Evolutionary conservation across 1,140 invertebrate species (phyloP).

Genomic region (Drosophila hydei): DNA sequence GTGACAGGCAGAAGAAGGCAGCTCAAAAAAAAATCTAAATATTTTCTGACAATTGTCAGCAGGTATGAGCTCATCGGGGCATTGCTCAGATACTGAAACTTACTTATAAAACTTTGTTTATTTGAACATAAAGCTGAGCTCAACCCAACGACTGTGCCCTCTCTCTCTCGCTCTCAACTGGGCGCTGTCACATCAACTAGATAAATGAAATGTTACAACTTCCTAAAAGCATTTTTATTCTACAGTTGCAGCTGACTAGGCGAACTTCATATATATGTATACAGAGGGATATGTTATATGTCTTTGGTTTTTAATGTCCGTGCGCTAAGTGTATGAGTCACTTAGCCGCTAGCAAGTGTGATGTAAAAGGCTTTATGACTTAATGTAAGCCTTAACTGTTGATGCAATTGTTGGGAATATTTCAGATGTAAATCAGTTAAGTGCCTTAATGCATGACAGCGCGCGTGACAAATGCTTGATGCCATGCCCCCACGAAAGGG

Average conservation of each 20-base stretch:
- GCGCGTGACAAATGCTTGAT: slow-evolving; percentile 36
- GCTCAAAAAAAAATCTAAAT: too few species aligned
- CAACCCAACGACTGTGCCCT: too few species aligned
- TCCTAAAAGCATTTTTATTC: slow-evolving; percentile 2
- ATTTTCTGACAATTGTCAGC: too few species aligned
- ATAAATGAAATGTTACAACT: neutral
- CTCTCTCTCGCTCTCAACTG: too few species aligned
- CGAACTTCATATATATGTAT: too few species aligned
- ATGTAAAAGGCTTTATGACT: slow-evolving; percentile 3
- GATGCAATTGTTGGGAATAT: slow-evolving; percentile 28
- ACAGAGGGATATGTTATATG: neutral
- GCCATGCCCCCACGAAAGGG: slow-evolving; percentile 25
- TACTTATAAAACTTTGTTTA: too few species aligned
- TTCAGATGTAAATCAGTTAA: slow-evolving; percentile 28
- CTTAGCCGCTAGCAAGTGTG: neutral
- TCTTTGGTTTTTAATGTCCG: neutral
- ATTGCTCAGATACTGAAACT: too few species aligned
- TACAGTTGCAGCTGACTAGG: neutral
- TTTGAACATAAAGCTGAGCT: too few species aligned
- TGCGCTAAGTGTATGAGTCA: neutral
- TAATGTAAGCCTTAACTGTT: slow-evolving; percentile 6
- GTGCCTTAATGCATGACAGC: slow-evolving; percentile 24
- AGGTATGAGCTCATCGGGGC: too few species aligned
- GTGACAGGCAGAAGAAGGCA: neutral
- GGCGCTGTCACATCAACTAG: too few species aligned